Base-by-base conservation (phyloP, 2,888 invertebrate genomes). In the Caenorhabditis auriculariae region DNA sequence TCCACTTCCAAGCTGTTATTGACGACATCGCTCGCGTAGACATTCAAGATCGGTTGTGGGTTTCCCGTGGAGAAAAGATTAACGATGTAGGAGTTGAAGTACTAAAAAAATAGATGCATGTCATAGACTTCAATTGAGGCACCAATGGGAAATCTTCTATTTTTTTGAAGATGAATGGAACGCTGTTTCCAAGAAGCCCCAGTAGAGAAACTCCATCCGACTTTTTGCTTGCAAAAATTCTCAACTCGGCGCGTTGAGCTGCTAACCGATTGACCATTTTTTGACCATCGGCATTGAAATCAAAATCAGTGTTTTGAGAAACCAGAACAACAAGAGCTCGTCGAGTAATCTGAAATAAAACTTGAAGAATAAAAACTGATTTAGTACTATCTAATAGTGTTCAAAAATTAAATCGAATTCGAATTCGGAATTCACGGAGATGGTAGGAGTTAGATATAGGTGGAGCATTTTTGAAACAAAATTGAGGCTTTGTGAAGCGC, bases 151-250 rank as follows among this genome's bases (percentile, higher is more conserved):
- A 49, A 41, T 46, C 35, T 0, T 17, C 15, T 2, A 28, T 6
- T 0, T 3, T 5, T 3, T 6, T n/a, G 0, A 44, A 9, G n/a
- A 35, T 7, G n/a, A 38, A 3, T n/a, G 56, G 56, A 19, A 57
- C 51, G 6, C 53, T 42, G 26, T 57, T 57, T 50, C 61, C 57
- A 23, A 61, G 37, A 21, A 57, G n/a, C n/a, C n/a, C n/a, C n/a
- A n/a, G n/a, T n/a, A n/a, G n/a, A n/a, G n/a, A n/a, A n/a, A n/a
- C n/a, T n/a, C n/a, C n/a, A n/a, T n/a, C n/a, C n/a, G n/a, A n/a
- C n/a, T n/a, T n/a, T n/a, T n/a, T n/a, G n/a, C 43, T 52, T 1
- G 60, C 48, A 3, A 60, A 4, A n/a, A 60, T 49, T 45, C 60
- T 19, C 2, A 60, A 4, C 38, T 60, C 60, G 7, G 53, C 43